Evolutionary conservation across 2,797 vertebrate species (phyloP).

Genomic region (Paedocypris micromegethes): DNA sequence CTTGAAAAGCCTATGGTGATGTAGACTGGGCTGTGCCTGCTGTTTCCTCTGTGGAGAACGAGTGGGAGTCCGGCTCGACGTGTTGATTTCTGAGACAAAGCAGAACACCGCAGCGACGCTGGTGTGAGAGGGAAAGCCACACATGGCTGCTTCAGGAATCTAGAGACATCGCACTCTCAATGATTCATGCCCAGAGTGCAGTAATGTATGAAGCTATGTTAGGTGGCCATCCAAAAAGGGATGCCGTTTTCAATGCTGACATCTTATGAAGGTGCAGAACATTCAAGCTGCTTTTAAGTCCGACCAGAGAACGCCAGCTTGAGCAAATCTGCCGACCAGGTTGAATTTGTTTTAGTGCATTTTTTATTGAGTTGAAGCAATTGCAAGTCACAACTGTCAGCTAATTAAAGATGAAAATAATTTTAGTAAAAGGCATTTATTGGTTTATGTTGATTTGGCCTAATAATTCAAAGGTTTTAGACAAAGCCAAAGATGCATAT

Average conservation of each 20-base stretch:
- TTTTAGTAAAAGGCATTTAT: too few relatives aligned
- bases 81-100: slow-evolving; percentile 59
- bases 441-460: too few relatives aligned
- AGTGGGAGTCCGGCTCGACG: slow-evolving; percentile 25
- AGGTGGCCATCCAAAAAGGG: slow-evolving; percentile 15
- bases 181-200: slow-evolving; percentile 16
- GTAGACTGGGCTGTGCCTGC: slow-evolving; percentile 43
- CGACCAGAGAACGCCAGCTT: too few relatives aligned
- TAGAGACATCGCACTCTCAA: slow-evolving; percentile 13
- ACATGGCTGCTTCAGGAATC: slow-evolving; percentile 54
- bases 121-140: slow-evolving; percentile 49
- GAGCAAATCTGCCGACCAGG: too few relatives aligned
- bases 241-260: slow-evolving; percentile 6
- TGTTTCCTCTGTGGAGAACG: slow-evolving; percentile 46
- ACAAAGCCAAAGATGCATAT: too few relatives aligned
- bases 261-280: background rate
- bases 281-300: too few relatives aligned
- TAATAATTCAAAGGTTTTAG: too few relatives aligned
- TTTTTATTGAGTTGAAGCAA: too few relatives aligned
- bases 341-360: too few relatives aligned
- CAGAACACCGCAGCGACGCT: slow-evolving; percentile 57
- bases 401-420: too few relatives aligned
- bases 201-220: slow-evolving; percentile 13
- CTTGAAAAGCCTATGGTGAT: slow-evolving; percentile 56
- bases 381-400: too few relatives aligned